Conservation (phyloP, 2,113 vertebrate species). For the Tympanuchus pallidicinctus region DNA sequence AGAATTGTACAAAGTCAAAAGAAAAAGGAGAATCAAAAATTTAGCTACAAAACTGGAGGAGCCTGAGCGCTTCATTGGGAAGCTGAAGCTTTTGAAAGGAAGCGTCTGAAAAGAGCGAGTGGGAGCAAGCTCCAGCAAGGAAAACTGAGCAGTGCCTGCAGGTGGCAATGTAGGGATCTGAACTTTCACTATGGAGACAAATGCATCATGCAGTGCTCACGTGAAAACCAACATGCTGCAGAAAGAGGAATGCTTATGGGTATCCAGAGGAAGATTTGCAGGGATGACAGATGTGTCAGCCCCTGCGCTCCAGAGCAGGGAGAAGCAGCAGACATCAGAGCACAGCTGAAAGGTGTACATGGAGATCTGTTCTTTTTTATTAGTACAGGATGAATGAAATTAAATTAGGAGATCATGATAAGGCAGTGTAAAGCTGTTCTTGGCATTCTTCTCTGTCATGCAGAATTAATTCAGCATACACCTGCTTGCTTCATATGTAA, state of each 20-base stretch:
- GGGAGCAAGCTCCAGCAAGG: not conserved
- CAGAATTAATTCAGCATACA: conserved; percentile 32
- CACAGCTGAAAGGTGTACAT: not conserved
- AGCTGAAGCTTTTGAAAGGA: not conserved
- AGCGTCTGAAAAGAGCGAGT: not conserved
- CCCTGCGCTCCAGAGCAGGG: not conserved
- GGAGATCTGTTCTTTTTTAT: not conserved
- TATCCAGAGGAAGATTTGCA: not conserved
- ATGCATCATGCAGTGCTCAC: not conserved
- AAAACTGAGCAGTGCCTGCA: not conserved
- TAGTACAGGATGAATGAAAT: not conserved
- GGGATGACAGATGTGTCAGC: accelerated
- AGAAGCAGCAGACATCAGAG: not conserved
- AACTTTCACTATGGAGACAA: not conserved
- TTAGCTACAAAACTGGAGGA: not conserved
- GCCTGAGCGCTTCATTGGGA: not conserved
- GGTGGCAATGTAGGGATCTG: not conserved
- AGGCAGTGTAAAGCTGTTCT: not conserved
- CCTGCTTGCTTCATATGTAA: conserved; percentile 45
- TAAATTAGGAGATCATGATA: not conserved
- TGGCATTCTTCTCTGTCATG: not conserved
- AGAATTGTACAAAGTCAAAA: not conserved
- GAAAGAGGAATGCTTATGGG: not conserved
- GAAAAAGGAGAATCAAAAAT: not conserved
- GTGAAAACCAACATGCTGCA: not conserved